Conservation (phyloP, 2,888 invertebrate species). For the Caenorhabditis auriculariae region DNA sequence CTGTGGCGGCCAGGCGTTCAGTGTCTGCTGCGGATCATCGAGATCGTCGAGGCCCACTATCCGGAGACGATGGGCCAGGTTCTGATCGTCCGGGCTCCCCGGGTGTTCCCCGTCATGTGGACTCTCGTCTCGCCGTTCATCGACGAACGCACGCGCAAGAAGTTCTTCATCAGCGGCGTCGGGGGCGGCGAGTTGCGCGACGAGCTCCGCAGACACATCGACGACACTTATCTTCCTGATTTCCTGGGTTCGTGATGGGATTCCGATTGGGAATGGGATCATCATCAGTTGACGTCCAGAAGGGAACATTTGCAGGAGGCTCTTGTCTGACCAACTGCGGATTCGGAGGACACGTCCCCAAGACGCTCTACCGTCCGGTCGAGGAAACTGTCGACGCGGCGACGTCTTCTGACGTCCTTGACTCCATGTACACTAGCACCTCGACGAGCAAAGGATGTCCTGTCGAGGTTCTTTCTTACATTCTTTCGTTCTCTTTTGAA, state of each 20-base stretch:
- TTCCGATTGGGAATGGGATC: neutral
- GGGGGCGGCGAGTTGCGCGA: slow-evolving; percentile 70
- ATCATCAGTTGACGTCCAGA: no score
- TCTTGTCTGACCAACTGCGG: slow-evolving; percentile 67
- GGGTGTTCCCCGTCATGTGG: slow-evolving; percentile 93
- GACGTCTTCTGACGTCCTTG: slow-evolving; percentile 58
- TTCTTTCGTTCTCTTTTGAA: neutral
- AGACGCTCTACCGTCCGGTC: slow-evolving; percentile 78
- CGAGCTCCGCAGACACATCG: slow-evolving; percentile 80
- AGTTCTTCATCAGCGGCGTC: slow-evolving; percentile 74
- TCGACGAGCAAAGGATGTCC: slow-evolving; percentile 66
- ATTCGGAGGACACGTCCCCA: slow-evolving; percentile 84
- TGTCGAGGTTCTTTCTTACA: slow-evolving; percentile 64
- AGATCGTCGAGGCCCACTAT: slow-evolving; percentile 72
- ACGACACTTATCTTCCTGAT: slow-evolving; percentile 82
- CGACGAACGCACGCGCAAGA: slow-evolving; percentile 81
- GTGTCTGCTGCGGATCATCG: slow-evolving; percentile 73
- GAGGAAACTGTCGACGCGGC: slow-evolving; percentile 66
- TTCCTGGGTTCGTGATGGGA: slow-evolving; percentile 77
- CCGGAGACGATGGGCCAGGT: slow-evolving; percentile 67
- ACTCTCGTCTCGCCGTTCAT: slow-evolving; percentile 91
- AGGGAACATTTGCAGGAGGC: slow-evolving; percentile 65
- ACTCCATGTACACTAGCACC: slow-evolving; percentile 66
- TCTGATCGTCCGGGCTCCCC: slow-evolving; percentile 84
- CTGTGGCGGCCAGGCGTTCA: slow-evolving; percentile 88